These are phyloP conservation scores for Eupristina koningsbergeri DNA, from an alignment of 1,140 invertebrate genomes.

Conservation along the genomic window DNA sequence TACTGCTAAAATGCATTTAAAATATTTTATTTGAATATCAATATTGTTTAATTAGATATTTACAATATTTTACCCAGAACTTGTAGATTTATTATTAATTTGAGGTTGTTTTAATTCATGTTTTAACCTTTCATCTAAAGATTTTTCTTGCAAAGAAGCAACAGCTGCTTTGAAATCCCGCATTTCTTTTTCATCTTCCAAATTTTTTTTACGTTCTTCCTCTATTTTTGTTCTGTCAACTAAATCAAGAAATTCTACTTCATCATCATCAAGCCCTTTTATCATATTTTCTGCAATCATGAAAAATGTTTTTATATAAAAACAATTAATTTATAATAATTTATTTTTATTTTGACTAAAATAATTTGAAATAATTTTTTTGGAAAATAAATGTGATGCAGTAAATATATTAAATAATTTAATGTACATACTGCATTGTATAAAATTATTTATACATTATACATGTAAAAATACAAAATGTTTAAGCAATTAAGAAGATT, in stretches of 20 bases:
- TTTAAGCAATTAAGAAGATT: no score
- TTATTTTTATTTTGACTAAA: no score
- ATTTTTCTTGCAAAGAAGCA: constrained; percentile 84
- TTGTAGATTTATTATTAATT: constrained; percentile 59
- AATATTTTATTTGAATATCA: constrained; percentile 28
- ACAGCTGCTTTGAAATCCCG: constrained; percentile 86
- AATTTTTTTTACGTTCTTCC: constrained; percentile 84
- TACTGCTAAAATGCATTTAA: constrained; percentile 57
- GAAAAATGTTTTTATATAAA: neutral
- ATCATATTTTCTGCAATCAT: constrained; percentile 90
- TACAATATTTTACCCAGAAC: constrained; percentile 35
- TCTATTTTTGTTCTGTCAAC: constrained; percentile 89
- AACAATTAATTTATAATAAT: no score
- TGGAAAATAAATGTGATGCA: no score
- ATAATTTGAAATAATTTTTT: no score
- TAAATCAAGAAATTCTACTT: constrained; percentile 92
- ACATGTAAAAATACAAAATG: no score
- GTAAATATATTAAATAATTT: no score
- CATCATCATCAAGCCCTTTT: constrained; percentile 94
- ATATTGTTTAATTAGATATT: constrained; percentile 22
- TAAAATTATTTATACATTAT: no score
- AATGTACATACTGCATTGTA: no score
- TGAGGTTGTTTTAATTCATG: constrained; percentile 73
- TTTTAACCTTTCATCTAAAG: constrained; percentile 78
- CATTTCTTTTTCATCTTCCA: constrained; percentile 87